These are phyloP conservation scores for Eueides isabella DNA, from an alignment of 1,140 invertebrate species.

Conservation along the genomic window DNA sequence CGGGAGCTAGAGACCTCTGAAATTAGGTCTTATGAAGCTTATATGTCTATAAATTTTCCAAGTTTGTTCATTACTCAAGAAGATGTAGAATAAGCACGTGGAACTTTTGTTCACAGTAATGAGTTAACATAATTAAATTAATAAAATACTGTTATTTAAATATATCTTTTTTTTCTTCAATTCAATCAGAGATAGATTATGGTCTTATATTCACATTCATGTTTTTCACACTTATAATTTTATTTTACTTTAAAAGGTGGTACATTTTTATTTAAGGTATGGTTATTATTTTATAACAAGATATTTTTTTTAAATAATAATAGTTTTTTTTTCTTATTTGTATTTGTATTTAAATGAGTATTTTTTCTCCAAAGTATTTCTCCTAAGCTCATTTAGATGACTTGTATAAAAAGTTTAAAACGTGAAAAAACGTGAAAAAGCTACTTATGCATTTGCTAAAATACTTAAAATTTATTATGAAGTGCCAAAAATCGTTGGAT, in stretches of 20 bases:
- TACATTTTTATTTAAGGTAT: too few species aligned
- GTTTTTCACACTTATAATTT: too few species aligned
- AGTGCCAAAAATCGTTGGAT: slow-evolving; percentile 4
- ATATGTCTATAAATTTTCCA: neutral
- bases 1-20: neutral
- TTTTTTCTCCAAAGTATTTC: neutral
- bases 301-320: neutral
- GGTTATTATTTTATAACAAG: too few species aligned
- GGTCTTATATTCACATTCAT: too few species aligned
- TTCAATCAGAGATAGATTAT: too few species aligned
- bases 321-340: neutral
- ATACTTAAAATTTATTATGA: slow-evolving; percentile 8
- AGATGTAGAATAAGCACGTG: neutral
- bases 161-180: too few species aligned
- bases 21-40: neutral
- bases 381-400: neutral
- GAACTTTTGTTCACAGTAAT: neutral
- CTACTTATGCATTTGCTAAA: neutral
- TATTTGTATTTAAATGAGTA: neutral
- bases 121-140: neutral
- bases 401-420: slow-evolving; percentile 2
- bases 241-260: too few species aligned
- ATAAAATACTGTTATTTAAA: too few species aligned
- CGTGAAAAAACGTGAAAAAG: neutral
- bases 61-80: neutral